Percentiles rank a stretch among this genome's conserved stretches.
phyloP scores from a whole-genome alignment of 2,888 invertebrate genomes.

The Tupiocoris notatus region DNA sequence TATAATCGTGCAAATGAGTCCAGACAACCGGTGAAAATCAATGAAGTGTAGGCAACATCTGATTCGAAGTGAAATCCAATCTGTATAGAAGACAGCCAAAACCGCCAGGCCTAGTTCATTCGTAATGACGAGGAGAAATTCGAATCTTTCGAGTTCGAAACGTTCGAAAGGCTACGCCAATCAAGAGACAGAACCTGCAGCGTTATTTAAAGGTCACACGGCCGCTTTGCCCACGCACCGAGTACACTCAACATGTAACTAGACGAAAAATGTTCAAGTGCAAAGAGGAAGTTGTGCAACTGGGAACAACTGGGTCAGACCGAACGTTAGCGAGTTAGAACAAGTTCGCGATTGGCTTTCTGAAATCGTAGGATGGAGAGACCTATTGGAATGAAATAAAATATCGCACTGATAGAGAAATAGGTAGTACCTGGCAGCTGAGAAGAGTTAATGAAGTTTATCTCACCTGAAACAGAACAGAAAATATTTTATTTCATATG shows the following conservation, averaged over 20 bases:
- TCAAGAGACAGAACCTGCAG: not conserved
- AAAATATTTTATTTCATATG: too few species aligned
- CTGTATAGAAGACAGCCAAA: too few species aligned
- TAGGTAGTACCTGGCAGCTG: too few species aligned
- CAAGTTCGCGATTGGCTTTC: too few species aligned
- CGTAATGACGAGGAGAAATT: not conserved
- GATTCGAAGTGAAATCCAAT: not conserved
- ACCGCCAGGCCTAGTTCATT: too few species aligned
- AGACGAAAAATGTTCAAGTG: not conserved
- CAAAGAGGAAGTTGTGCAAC: not conserved
- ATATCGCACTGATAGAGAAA: too few species aligned
- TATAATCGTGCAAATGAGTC: not conserved
- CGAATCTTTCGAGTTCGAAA: not conserved
- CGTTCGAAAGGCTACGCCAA: not conserved
- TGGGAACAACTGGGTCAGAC: not conserved
- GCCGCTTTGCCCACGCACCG: not conserved
- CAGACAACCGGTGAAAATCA: not conserved
- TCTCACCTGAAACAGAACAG: too few species aligned
- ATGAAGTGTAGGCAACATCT: not conserved
- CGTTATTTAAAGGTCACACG: not conserved
- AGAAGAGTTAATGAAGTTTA: too few species aligned
- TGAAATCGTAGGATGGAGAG: too few species aligned
- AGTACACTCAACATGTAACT: not conserved
- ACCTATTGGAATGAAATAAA: too few species aligned
- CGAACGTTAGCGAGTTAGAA: too few species aligned